Conservation (phyloP, 2,797 vertebrate species). For the Scarus forsteni region DNA sequence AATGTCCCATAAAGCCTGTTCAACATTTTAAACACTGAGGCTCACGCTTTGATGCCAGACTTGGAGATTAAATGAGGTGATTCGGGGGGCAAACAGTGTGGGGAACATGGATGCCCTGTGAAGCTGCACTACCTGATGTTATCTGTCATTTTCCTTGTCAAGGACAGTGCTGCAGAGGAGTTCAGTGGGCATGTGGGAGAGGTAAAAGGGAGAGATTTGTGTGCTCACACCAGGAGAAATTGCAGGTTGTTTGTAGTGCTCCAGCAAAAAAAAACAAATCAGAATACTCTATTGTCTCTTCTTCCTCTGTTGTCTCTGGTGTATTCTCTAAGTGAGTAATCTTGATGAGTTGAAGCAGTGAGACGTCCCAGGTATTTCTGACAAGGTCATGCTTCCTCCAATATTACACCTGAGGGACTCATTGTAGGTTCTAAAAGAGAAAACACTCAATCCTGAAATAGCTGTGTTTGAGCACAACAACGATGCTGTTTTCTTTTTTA, state of each 20-base stretch:
- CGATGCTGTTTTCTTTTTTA: slow-evolving; percentile 23
- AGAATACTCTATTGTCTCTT: slow-evolving; percentile 35
- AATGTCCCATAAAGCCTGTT: slow-evolving; percentile 2
- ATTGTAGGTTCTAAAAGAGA: slow-evolving; percentile 50
- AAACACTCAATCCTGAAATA: slow-evolving; percentile 47
- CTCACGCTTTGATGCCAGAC: slow-evolving; percentile 29
- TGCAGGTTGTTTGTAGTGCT: slow-evolving; percentile 46
- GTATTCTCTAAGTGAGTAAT: slow-evolving; percentile 44
- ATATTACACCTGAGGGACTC: slow-evolving; percentile 61
- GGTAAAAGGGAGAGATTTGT: slow-evolving; percentile 47
- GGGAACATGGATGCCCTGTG: slow-evolving; percentile 23
- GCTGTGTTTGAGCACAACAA: slow-evolving; percentile 37
- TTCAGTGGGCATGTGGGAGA: slow-evolving; percentile 49
- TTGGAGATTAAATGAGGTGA: slow-evolving; percentile 35
- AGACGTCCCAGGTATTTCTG: slow-evolving; percentile 52
- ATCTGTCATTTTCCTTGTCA: slow-evolving; percentile 57
- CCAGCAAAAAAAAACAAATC: slow-evolving; percentile 38
- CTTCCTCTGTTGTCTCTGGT: slow-evolving; percentile 23
- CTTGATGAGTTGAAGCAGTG: slow-evolving; percentile 45
- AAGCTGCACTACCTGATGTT: slow-evolving; percentile 59
- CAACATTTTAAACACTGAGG: slow-evolving; percentile 19
- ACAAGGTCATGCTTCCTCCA: slow-evolving; percentile 64
- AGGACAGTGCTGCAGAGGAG: slow-evolving; percentile 47
- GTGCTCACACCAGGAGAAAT: slow-evolving; percentile 37
- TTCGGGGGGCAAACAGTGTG: slow-evolving; percentile 22